Percentiles rank a stretch among this genome's conserved stretches.
These are phyloP conservation scores for Botrylloides violaceus DNA, from an alignment of 23 tunicate genomes.

Conservation along the genomic window DNA sequence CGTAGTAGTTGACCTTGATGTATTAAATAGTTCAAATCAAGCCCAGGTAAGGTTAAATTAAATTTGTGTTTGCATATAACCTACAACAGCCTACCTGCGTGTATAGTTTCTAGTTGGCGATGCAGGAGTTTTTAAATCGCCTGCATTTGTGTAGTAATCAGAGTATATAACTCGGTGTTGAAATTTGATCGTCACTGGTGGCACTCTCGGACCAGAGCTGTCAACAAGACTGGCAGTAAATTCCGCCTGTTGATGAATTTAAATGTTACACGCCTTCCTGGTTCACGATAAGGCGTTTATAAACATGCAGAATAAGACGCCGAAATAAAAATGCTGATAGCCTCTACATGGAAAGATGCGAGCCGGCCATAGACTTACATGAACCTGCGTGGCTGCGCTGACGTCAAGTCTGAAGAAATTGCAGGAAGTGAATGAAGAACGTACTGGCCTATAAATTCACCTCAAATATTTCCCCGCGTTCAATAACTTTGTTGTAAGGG, in stretches of 20 bases:
- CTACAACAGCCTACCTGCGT: too few relatives aligned
- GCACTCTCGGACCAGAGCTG: slow-evolving; percentile 40
- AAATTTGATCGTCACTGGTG: slow-evolving; percentile 58
- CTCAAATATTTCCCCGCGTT: slow-evolving; percentile 14
- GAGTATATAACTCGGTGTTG: slow-evolving; percentile 36
- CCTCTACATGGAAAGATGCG: too few relatives aligned
- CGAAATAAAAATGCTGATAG: too few relatives aligned
- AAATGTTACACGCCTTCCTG: not conserved
- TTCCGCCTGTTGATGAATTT: slow-evolving; percentile 23
- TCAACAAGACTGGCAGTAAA: slow-evolving; percentile 40
- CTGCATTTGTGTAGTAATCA: not conserved
- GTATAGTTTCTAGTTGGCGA: slow-evolving; percentile 59
- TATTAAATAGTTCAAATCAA: too few relatives aligned
- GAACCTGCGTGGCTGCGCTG: too few relatives aligned
- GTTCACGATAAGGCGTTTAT: too few relatives aligned
- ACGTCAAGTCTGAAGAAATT: too few relatives aligned
- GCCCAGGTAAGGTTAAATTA: not conserved
- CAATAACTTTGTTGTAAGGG: slow-evolving; percentile 18
- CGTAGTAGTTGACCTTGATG: too few relatives aligned
- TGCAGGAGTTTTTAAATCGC: not conserved
- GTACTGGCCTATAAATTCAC: too few relatives aligned
- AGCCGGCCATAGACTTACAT: too few relatives aligned
- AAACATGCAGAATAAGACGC: too few relatives aligned
- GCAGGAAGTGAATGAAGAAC: too few relatives aligned
- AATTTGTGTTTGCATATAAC: not conserved